Evolutionary conservation across 1,140 invertebrate genomes (phyloP).

Genomic region (Drosophila lini): DNA sequence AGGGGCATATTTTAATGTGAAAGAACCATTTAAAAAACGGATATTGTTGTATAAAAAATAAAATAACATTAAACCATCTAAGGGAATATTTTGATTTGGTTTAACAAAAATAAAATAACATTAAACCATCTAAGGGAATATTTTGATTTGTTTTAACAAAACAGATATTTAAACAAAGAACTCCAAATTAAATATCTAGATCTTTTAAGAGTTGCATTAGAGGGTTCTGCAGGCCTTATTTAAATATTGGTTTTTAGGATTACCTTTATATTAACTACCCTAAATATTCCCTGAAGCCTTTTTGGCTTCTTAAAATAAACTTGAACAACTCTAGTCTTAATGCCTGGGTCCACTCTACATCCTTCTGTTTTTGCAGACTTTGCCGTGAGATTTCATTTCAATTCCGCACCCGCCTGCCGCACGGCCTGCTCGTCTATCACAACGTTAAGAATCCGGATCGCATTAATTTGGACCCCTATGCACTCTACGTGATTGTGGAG

Average conservation of each 20-base stretch:
- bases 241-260: not conserved
- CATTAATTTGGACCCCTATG: conserved; percentile 90
- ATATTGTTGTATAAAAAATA: not conserved
- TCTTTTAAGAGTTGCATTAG: not conserved
- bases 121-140: no score
- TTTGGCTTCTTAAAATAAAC: not conserved
- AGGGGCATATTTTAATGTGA: no score
- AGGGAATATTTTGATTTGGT: not conserved
- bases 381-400: conserved; percentile 94
- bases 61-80: not conserved
- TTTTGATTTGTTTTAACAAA: no score
- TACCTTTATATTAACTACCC: not conserved
- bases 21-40: not conserved
- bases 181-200: not conserved
- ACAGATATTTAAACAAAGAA: not conserved
- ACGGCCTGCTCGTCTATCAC: conserved; percentile 94
- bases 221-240: not conserved
- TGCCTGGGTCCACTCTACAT: conserved; percentile 8
- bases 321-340: conserved; percentile 19
- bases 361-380: conserved; percentile 86
- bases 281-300: not conserved
- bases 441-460: conserved; percentile 93
- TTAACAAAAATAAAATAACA: no score
- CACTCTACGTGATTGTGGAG: conserved; percentile 94
- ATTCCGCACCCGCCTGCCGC: conserved; percentile 93